These are phyloP conservation scores for Valencia hispanica DNA, from an alignment of 2,797 vertebrate species.

Conservation along the genomic window DNA sequence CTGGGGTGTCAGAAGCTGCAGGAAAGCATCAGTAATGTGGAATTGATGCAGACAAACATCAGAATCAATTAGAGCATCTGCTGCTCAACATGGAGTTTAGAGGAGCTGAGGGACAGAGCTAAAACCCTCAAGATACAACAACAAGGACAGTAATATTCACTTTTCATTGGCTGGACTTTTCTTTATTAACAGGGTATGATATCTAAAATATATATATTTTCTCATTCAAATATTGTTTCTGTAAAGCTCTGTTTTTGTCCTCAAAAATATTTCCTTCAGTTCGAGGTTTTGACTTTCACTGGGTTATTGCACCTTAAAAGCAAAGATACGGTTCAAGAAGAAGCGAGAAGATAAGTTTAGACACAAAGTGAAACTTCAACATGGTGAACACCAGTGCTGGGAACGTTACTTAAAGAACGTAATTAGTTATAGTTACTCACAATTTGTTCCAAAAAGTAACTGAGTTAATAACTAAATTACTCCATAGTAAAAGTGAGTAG, in stretches of 20 bases:
- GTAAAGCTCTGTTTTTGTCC: not conserved
- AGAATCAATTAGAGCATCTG: slow-evolving; percentile 48
- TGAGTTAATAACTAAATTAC: no score
- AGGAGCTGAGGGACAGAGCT: slow-evolving; percentile 4
- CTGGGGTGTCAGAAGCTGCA: slow-evolving; percentile 10
- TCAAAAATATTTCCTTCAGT: not conserved
- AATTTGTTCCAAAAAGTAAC: no score
- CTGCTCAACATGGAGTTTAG: slow-evolving; percentile 31
- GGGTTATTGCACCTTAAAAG: not conserved
- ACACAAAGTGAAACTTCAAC: no score
- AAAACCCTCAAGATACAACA: not conserved
- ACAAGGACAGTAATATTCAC: not conserved
- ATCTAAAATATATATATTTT: no score
- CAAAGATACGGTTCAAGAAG: not conserved
- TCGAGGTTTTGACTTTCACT: not conserved
- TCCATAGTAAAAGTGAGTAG: no score
- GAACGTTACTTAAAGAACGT: no score
- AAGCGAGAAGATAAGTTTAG: not conserved
- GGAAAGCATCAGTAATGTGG: slow-evolving; percentile 33
- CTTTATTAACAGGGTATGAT: not conserved
- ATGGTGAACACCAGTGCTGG: no score
- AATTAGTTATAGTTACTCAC: no score
- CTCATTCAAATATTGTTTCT: no score
- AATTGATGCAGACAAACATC: slow-evolving; percentile 34
- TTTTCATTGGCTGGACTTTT: not conserved